These are phyloP conservation scores for Pseudomyrmex gracilis DNA, from an alignment of 1,140 invertebrate species.

Conservation along the genomic window DNA sequence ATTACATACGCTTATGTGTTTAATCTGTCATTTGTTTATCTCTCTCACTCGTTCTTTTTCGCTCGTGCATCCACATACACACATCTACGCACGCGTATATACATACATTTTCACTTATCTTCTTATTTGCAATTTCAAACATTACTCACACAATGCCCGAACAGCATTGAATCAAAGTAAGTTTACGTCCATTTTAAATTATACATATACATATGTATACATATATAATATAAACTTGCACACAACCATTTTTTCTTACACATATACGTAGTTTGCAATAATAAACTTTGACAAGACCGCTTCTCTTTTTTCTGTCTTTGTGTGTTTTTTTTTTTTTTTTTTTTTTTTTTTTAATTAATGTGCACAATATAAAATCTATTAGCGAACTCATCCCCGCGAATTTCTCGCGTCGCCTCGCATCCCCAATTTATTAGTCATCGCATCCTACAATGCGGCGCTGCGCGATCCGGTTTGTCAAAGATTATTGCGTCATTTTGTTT, in stretches of 20 bases:
- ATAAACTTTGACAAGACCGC: constrained; percentile 70
- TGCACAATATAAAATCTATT: constrained; percentile 13
- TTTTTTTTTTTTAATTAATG: too few relatives aligned
- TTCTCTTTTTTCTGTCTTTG: not conserved
- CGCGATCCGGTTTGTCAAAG: constrained; percentile 63
- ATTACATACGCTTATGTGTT: constrained; percentile 30
- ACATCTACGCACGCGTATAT: not conserved
- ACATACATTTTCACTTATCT: too few relatives aligned
- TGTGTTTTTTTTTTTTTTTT: too few relatives aligned
- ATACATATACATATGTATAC: not conserved
- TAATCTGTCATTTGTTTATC: constrained; percentile 33
- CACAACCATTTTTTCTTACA: constrained; percentile 78
- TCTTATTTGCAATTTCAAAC: constrained; percentile 25
- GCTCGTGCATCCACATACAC: not conserved
- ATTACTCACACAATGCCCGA: constrained; percentile 49
- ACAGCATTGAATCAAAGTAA: constrained; percentile 56
- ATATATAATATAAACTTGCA: constrained; percentile 66
- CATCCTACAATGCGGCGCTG: not conserved
- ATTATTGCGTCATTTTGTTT: constrained; percentile 71
- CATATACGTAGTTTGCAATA: constrained; percentile 64
- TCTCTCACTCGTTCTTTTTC: constrained; percentile 5
- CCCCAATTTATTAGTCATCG: too few relatives aligned
- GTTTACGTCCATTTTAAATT: constrained; percentile 59
- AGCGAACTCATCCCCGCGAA: not conserved
- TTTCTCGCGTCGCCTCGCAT: not conserved